Evolutionary conservation across 2,113 vertebrate genomes (phyloP).

Genomic region (Protomyctophum bolini): DNA sequence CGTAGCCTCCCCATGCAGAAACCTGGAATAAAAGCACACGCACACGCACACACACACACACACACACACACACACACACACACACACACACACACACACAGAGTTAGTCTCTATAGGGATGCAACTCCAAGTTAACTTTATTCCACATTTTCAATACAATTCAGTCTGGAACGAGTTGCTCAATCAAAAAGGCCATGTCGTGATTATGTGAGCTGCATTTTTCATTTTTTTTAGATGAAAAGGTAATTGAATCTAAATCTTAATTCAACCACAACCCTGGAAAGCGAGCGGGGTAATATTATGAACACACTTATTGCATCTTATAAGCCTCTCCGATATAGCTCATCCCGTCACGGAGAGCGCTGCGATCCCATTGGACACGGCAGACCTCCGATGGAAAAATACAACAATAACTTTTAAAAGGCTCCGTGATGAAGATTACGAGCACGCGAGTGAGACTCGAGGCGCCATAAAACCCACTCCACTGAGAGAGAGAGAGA

Average conservation of each 20-base stretch:
- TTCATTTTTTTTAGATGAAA: too few relatives aligned
- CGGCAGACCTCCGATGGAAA: slow-evolving; percentile 26
- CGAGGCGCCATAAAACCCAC: slow-evolving; percentile 16
- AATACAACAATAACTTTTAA: slow-evolving; percentile 46
- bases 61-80: slow-evolving; percentile 11
- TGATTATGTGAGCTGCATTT: too few relatives aligned
- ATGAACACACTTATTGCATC: not conserved
- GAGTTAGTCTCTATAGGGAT: too few relatives aligned
- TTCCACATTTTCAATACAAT: too few relatives aligned
- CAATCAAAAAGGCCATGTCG: too few relatives aligned
- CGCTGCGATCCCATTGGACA: slow-evolving; percentile 40
- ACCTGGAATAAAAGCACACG: slow-evolving; percentile 78
- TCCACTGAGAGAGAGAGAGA: slow-evolving; percentile 20
- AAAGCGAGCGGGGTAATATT: too few relatives aligned
- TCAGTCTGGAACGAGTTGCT: too few relatives aligned
- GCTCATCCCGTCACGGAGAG: slow-evolving; percentile 40
- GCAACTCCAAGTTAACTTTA: too few relatives aligned
- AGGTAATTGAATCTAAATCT: too few relatives aligned
- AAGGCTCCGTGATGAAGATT: slow-evolving; percentile 43
- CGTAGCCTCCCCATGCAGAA: slow-evolving; percentile 99
- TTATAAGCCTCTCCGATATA: slow-evolving; percentile 22
- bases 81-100: not conserved
- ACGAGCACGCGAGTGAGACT: not conserved
- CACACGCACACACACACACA: not conserved
- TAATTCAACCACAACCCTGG: too few relatives aligned